Base-by-base conservation (phyloP, 2,797 vertebrate species). In the Vultur gryphus region DNA sequence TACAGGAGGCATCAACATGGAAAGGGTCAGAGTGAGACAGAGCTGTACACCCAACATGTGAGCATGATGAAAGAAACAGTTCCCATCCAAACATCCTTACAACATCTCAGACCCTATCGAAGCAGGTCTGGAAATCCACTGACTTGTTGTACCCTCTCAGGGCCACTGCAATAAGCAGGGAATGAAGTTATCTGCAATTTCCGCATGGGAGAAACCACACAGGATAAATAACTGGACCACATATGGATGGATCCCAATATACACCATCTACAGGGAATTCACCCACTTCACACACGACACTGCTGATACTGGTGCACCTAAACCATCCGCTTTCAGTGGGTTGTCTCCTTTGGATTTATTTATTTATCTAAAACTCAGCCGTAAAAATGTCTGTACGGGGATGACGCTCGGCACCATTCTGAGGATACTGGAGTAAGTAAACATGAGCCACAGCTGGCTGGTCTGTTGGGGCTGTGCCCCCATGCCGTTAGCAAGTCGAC, bases 401-500 rank as follows among this genome's bases (percentile, higher is more conserved):
- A 73, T 2, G 10, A 79, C 24, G 62, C 16, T 72, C 2, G 9
- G 52, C 25, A 69, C 15, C 2, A 17, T 69, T 84, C 57, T 49
- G 37, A 80, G n/a, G 44, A 46, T 23, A 26, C 17, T 20, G 20
- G 41, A 57, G 37, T 11, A 72, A 81, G n/a, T 2, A 23, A 69
- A 55, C 2, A 49, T 3, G 18, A 67, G 23, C 11, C 76, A 72
- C 8, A 48, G 46, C 15, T n/a, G 35, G 25, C 6, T 26, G n/a
- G 10, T 49, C 51, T 39, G 9, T 2, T 9, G 44, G 44, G 57
- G 43, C 35, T 59, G 19, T 35, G 31, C 8, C 35, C 8, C n/a
- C 28, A 31, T 0, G 2, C 33, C 5, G 0, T 41, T 1, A 41
- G n/a, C 25, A 67, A 64, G 20, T 23, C 41, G 54, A 51, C 0